Evolutionary conservation across 1,140 invertebrate genomes (phyloP), one percentile per base, ranked within the genome.

Genomic region (Neodiprion pinetum): DNA sequence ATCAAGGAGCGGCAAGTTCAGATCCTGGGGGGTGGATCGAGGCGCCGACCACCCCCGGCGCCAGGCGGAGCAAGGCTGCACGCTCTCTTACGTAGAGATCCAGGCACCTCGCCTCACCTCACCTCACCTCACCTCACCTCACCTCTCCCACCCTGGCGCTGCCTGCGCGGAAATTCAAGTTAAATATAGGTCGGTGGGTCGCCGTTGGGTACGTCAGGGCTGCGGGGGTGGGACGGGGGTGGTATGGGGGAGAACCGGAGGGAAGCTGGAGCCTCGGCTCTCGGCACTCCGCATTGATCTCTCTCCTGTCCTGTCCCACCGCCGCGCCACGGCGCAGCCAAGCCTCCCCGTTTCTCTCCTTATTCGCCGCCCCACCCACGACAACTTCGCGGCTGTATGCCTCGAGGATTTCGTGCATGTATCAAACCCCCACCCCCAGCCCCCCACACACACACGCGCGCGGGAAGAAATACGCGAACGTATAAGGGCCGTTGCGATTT

Each of bases 211-310:
- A 17, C 28, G 28, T 40, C 28, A 40, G 28, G 28, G 28, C 28
- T 40, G 28, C 28, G 28, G 28, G 28, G 28, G 1, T 5, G 28
- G 28, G 28, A 40, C 5, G 28, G 1, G 5, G 28, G 5, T 3
- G 11, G n/a, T 5, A 17, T 12, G 11, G 4, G 11, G 53, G 53
- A 17, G 53, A 9, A 14, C 11, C 53, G 11, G 53, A 17, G n/a
- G 53, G 53, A 17, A 61, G 53, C n/a, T 17, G 11, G 53, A 17
- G 11, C n/a, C 53, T 40, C 28, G 28, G 28, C 28, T 40, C 28
- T 61, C 53, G 53, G 53, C 53, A 61, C 53, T 61, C 53, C 53
- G 53, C 53, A 61, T 61, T 61, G 53, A 61, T 61, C 53, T 61
- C 53, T 61, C 53, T 61, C 53, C 53, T 61, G 53, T 61, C 53